Evolutionary conservation across 2,797 vertebrate genomes (phyloP).

Genomic region (Pipistrellus pipistrellus): DNA sequence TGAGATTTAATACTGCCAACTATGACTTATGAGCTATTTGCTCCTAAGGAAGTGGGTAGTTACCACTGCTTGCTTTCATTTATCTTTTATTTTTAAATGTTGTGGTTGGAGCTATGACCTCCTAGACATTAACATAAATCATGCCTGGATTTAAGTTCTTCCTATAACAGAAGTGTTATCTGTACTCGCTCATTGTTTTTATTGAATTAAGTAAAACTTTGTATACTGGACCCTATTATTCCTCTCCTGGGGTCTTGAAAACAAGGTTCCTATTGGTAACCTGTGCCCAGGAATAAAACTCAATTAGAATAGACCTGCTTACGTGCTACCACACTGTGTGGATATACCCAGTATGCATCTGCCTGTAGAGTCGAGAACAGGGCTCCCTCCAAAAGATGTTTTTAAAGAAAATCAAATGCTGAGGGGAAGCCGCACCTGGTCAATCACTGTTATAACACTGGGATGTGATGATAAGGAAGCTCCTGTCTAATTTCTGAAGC

Average conservation of each 20-base stretch:
- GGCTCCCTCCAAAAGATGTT: neutral
- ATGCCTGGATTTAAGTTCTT: neutral
- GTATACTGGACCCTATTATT: neutral
- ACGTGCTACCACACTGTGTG: neutral
- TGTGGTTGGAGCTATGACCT: neutral
- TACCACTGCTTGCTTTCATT: neutral
- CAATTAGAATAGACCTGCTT: neutral
- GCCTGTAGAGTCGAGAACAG: neutral
- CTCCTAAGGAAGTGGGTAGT: neutral
- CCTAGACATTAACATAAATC: neutral
- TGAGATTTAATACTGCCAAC: neutral
- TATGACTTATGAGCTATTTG: neutral
- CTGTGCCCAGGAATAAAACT: neutral
- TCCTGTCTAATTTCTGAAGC: neutral
- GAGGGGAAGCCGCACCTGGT: neutral
- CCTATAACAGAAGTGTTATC: neutral
- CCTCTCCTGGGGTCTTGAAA: neutral
- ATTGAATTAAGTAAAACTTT: neutral
- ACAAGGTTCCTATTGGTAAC: neutral
- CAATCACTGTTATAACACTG: neutral
- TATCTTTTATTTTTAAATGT: constrained; percentile 2
- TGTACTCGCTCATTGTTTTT: neutral
- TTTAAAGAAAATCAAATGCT: neutral
- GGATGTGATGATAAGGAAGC: neutral
- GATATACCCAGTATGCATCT: neutral